Percentiles rank a stretch among this genome's conserved stretches.
phyloP scores from a whole-genome alignment of 2,888 invertebrate species.

The Eupelmus urozonus region DNA sequence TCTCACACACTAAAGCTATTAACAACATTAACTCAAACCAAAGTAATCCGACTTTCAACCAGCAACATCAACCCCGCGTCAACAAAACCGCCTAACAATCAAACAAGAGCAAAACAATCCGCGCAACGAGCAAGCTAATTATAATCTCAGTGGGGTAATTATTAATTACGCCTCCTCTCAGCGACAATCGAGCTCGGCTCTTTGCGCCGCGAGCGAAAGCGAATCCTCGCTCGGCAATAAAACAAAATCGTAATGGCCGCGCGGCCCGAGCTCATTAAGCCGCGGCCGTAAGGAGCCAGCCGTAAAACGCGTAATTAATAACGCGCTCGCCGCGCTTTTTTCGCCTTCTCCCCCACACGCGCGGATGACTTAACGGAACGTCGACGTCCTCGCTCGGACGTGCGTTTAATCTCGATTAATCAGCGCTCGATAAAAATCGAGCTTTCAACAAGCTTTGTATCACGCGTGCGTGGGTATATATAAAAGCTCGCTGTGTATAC shows the following conservation, averaged over 20 bases:
- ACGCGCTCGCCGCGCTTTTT: constrained; percentile 53
- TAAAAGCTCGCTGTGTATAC: no score
- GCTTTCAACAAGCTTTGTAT: no score
- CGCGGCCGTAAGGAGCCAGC: constrained; percentile 48
- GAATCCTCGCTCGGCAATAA: constrained; percentile 21
- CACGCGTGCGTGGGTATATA: no score
- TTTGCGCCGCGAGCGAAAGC: constrained; percentile 5
- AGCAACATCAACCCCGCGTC: no score
- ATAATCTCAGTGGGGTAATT: constrained; percentile 20
- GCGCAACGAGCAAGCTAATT: constrained; percentile 5
- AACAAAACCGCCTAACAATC: no score
- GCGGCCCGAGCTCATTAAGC: constrained; percentile 59
- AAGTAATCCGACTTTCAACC: no score
- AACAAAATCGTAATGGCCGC: constrained; percentile 1
- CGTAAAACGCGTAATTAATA: constrained; percentile 68
- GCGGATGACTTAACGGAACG: constrained; percentile 36
- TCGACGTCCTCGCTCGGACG: constrained; percentile 46
- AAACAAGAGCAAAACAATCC: background rate
- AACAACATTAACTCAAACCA: no score
- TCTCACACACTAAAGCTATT: no score
- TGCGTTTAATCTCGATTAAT: no score
- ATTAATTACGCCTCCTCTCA: background rate
- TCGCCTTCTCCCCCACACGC: background rate
- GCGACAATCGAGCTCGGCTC: background rate
- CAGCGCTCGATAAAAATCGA: no score